Percentiles rank a stretch among this genome's conserved stretches.
phyloP scores from a whole-genome alignment of 1,140 invertebrate species.

The Myzus persicae region DNA sequence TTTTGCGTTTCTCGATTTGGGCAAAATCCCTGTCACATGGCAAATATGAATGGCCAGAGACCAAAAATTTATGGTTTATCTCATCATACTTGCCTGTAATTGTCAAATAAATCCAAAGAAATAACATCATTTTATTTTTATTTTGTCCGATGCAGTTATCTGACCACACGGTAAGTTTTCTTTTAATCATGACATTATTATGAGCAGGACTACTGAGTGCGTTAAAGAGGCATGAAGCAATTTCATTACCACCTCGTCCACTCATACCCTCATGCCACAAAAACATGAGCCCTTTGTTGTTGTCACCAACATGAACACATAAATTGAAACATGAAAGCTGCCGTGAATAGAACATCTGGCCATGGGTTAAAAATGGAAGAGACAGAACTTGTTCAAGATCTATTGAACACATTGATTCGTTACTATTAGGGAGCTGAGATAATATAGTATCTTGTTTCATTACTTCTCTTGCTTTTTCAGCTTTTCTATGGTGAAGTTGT shows the following conservation, averaged over 20 bases:
- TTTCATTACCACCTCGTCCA: not conserved
- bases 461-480: not conserved
- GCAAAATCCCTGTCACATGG: slow-evolving; percentile 54
- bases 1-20: slow-evolving; percentile 58
- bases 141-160: slow-evolving; percentile 61
- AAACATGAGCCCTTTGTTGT: not conserved
- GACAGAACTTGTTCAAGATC: no score
- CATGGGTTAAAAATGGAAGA: not conserved
- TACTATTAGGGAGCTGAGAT: no score
- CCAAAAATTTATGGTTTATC: slow-evolving; percentile 61
- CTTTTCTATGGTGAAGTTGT: slow-evolving; percentile 16
- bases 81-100: slow-evolving; percentile 55
- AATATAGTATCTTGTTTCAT: slow-evolving; percentile 10
- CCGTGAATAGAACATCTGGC: not conserved
- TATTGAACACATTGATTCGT: no score
- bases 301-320: not conserved
- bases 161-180: slow-evolving; percentile 59
- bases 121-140: slow-evolving; percentile 60
- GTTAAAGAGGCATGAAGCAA: slow-evolving; percentile 57
- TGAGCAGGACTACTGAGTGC: not conserved
- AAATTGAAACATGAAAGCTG: not conserved
- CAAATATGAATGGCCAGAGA: slow-evolving; percentile 32
- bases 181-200: slow-evolving; percentile 31
- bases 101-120: slow-evolving; percentile 60
- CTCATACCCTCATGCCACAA: not conserved